Percentiles rank a stretch among this genome's conserved stretches.
Conservation (phyloP, 2,888 invertebrate species). For the Trissolcus brochymenae region DNA sequence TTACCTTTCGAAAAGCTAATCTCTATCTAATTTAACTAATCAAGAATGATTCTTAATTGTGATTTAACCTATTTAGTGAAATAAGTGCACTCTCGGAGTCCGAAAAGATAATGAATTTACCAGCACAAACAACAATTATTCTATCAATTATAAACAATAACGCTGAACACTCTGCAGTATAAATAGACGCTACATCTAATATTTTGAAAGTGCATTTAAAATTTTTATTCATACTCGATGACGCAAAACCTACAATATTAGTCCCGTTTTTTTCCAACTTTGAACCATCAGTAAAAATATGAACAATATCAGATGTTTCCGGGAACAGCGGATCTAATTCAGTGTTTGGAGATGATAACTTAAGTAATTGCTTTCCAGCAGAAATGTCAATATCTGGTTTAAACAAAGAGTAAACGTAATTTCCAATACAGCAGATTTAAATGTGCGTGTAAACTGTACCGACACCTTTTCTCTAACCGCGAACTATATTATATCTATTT, state of each 20-base stretch:
- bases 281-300: constrained; percentile 39
- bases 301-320: too few species aligned
- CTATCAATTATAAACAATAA: constrained; percentile 26
- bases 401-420: constrained; percentile 6
- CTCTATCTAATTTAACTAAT: constrained; percentile 7
- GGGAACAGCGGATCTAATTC: too few species aligned
- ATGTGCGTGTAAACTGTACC: too few species aligned
- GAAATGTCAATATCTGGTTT: constrained; percentile 13
- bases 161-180: constrained; percentile 47
- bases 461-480: too few species aligned
- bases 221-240: constrained; percentile 3
- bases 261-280: neutral
- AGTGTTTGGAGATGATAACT: too few species aligned
- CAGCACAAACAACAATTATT: neutral
- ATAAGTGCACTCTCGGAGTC: constrained; percentile 22
- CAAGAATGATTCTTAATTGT: neutral
- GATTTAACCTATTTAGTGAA: constrained; percentile 5
- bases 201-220: neutral
- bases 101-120: constrained; percentile 6
- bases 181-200: constrained; percentile 36
- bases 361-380: neutral
- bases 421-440: too few species aligned
- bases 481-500: too few species aligned
- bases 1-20: constrained; percentile 14
- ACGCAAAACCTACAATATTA: constrained; percentile 15